Evolutionary conservation across 92 coral and sea anemone species (phyloP), one percentile per base, ranked within the genome.

Genomic region (Paramuricea clavata): DNA sequence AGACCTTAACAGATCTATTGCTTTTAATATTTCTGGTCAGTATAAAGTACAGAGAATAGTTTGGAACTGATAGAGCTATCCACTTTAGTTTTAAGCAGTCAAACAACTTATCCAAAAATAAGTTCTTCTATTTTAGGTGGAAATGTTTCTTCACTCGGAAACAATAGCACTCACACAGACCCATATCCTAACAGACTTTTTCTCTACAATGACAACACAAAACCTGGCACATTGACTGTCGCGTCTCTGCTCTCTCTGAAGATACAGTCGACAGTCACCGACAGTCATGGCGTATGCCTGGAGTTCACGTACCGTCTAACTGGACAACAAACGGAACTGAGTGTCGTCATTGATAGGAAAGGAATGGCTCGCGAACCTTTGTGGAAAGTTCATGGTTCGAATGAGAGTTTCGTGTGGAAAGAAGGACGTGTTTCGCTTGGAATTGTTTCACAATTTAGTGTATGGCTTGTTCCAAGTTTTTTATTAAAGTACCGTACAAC

Each of bases 371-470:
- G 2, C 17, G 81, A 74, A 49, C 17, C 28, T 21, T 74, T 74
- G 28, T 74, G 81, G 81, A 44, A 74, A 26, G 32, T 28, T 19
- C 12, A 15, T 5, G 31, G 15, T 44, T 74, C 15, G 3, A 31
- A 74, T 22, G 22, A 44, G 15, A 44, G 33, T 27, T 21, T 7
- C 3, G 16, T 1, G 3, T 74, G 81, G 81, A 11, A 49, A 23
- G 27, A 74, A 21, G 81, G 59, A 6, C 81, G 62, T 26, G 60
- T 74, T 8, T 41, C 33, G 6, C 60, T 74, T 31, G 81, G 81
- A 10, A 21, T 43, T 12, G 23, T 23, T 31, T 49, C 54, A 28
- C 1, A 49, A 12, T 74, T 74, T 28, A 74, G 62, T 61, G 81
- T 74, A 72, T 27, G 44, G n/a, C 35, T 69, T 33, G n/a, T n/a